Conservation (phyloP, 2,888 invertebrate species). For the Hetaerina titia region DNA sequence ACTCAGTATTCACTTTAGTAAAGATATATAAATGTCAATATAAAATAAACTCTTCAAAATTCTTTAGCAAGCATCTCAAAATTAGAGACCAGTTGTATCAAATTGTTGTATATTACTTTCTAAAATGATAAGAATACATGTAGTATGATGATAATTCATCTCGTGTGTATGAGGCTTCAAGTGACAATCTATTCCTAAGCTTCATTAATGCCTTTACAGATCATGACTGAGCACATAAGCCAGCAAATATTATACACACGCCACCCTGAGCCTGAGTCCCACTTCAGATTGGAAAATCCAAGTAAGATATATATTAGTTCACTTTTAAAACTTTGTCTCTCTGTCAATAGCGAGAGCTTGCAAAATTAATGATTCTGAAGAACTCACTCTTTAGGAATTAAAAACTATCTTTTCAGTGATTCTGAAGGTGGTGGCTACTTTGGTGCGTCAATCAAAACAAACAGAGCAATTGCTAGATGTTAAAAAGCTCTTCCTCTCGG, state of each 20-base stretch:
- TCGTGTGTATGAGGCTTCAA: too few species aligned
- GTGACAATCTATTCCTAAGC: not conserved
- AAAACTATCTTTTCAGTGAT: constrained; percentile 86
- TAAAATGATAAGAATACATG: too few species aligned
- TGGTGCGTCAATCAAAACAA: constrained; percentile 97
- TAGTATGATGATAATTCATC: too few species aligned
- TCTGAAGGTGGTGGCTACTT: constrained; percentile 97
- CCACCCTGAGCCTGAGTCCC: constrained; percentile 97
- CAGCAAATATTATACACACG: constrained; percentile 95
- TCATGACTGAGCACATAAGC: constrained; percentile 97
- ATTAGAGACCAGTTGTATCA: too few species aligned
- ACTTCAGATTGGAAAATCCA: constrained; percentile 96
- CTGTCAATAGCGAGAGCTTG: constrained; percentile 52
- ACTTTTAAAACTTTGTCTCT: constrained; percentile 51
- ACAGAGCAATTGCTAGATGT: constrained; percentile 94
- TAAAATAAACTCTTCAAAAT: too few species aligned
- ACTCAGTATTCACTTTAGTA: too few species aligned
- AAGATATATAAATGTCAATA: too few species aligned
- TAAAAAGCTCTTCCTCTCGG: constrained; percentile 97
- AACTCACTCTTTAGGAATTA: not conserved
- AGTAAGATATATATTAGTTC: constrained; percentile 82
- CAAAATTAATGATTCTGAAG: not conserved
- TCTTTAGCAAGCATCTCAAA: too few species aligned
- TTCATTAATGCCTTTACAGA: constrained; percentile 77
- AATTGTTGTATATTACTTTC: too few species aligned